Base-by-base conservation (phyloP, 2,888 invertebrate genomes). In the Himalopsyche tibetana region DNA sequence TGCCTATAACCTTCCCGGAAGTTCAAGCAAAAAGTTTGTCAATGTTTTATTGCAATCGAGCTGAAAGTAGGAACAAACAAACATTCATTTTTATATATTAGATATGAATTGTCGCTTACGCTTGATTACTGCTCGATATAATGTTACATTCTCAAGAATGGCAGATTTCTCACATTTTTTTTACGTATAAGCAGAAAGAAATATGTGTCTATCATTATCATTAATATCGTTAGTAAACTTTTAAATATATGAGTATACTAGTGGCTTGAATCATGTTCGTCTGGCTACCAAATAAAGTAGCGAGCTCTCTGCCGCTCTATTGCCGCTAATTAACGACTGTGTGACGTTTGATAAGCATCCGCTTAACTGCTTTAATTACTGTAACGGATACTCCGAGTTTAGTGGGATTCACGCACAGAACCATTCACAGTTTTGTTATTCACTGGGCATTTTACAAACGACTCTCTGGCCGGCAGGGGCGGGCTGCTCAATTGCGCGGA, bases 331-430 rank as follows among this genome's bases (percentile, higher is more conserved):
- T 88, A 87, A 86, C 88, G 83, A 82, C 87, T 85, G 84, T 86
- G 87, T 88, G 88, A 88, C 87, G 87, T 88, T 87, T 87, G 87
- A 86, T 88, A 86, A 88, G 88, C 88, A 84, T 86, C 88, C 88
- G 88, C 84, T 85, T 86, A 87, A 88, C 86, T 85, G 88, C 87
- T 88, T 88, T 87, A 88, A 88, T 88, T 88, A 88, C 85, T 84
- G 88, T 79, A 88, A 87, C 88, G 86, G 87, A 88, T 88, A 85
- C 85, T 85, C 55, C 85, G 82, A 88, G 86, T 88, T 86, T 88
- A 84, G 82, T 19, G 51, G 63, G 74, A 79, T 79, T 74, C 74
- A 74, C 36, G 19, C 63, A 63, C 63, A 63, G 63, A 19, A 28
- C 63, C 74, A 74, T 74, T 36, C 38, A 74, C 74, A 28, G 36